Evolutionary conservation across 2,113 vertebrate species (phyloP).

Genomic region (Ceyx margarethae): DNA sequence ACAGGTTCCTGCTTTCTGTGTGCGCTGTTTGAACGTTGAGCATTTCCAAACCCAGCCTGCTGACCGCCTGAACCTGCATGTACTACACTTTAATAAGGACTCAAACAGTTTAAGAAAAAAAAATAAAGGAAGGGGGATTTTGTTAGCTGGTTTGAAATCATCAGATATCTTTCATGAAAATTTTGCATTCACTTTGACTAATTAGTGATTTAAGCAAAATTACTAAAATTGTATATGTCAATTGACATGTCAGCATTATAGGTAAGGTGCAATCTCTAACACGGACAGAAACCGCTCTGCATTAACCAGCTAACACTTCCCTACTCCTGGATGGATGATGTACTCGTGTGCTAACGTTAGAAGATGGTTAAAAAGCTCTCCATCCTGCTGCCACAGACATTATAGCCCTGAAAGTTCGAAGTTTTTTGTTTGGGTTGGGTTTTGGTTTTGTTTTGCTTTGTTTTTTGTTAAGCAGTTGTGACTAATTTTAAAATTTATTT

Average conservation of each 20-base stretch:
- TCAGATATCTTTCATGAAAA: background rate
- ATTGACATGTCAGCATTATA: background rate
- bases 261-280: background rate
- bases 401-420: background rate
- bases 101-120: background rate
- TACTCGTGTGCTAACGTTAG: background rate
- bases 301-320: background rate
- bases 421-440: too few relatives aligned
- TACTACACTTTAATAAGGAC: background rate
- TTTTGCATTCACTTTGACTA: constrained; percentile 12
- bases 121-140: background rate
- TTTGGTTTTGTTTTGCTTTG: background rate
- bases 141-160: constrained; percentile 18
- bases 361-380: background rate
- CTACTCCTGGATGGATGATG: background rate
- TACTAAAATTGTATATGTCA: constrained; percentile 2
- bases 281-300: background rate
- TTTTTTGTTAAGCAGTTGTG: background rate
- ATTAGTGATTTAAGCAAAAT: constrained; percentile 34
- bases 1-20: background rate
- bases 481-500: constrained; percentile 12
- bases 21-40: background rate
- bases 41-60: background rate
- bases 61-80: background rate
- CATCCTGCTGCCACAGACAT: background rate